These are phyloP conservation scores for Apodemus speciosus DNA, from an alignment of 2,113 vertebrate genomes.

Conservation along the genomic window DNA sequence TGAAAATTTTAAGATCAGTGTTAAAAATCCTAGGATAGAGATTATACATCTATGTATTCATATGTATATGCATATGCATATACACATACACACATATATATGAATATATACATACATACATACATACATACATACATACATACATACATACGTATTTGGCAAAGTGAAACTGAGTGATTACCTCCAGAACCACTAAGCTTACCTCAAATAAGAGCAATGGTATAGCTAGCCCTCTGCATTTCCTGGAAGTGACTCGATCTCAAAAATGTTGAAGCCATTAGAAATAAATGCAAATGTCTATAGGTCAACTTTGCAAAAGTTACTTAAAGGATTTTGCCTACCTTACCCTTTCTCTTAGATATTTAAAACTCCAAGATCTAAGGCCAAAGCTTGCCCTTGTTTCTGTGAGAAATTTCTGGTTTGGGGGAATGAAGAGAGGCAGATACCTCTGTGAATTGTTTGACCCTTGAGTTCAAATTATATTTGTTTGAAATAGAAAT, in stretches of 20 bases:
- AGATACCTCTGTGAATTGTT: slow-evolving; percentile 35
- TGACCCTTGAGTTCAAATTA: neutral
- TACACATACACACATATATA: no score
- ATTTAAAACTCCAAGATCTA: neutral
- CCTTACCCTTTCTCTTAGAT: neutral
- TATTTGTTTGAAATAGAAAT: slow-evolving; percentile 5
- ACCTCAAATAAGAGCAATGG: neutral
- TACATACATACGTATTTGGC: neutral
- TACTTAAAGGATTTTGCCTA: neutral
- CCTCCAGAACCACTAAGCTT: neutral
- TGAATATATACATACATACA: no score
- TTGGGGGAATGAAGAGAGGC: slow-evolving; percentile 15
- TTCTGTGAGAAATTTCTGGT: slow-evolving; percentile 70
- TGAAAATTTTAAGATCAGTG: neutral
- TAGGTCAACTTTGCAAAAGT: neutral
- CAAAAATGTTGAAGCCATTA: neutral
- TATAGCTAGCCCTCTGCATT: neutral
- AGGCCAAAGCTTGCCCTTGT: slow-evolving; percentile 35
- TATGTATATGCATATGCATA: no score
- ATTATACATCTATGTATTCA: no score
- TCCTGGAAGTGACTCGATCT: neutral
- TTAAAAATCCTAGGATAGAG: neutral
- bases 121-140: no score
- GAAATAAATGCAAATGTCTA: neutral
- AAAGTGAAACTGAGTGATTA: neutral